Base-by-base conservation (phyloP, 2,797 vertebrate genomes). In the Diceros bicornis region DNA sequence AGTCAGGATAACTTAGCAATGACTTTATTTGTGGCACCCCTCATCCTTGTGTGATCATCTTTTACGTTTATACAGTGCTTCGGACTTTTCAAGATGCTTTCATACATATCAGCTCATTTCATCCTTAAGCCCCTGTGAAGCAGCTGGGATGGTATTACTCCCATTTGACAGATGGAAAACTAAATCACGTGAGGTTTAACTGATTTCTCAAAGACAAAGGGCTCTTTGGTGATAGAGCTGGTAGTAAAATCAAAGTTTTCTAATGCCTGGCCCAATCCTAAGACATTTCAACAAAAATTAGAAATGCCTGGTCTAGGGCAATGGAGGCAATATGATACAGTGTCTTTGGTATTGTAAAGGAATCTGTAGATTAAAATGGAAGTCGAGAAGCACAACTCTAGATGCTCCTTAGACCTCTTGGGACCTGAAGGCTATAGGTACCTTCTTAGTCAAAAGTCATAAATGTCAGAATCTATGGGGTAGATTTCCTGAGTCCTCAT, bases 261-360 rank as follows among this genome's bases (percentile, higher is more conserved):
- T 52, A 14, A 79, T 6, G 1, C 27, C 52, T 74, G 41, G 6
- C 61, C 66, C 34, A 89, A 57, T 94, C 75, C 74, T 72, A 59
- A 92, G 29, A 77, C 14, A 89, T 55, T 27, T 37, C 44, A 72
- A 57, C 37, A 95, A 86, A 95, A 52, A 34, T 66, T 77, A 85
- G 44, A 75, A 82, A 75, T 92, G 14, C 25, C 29, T 44, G 4
- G 5, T 55, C 12, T 57, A 50, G 23, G 50, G 34, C 34, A 55
- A 1, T 16, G 50, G 4, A 32, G 68, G 13, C 11, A 64, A 50
- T 25, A 29, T 14, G 14, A 44, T 62, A 21, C 2, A 50, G 10
- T 27, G 17, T 61, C 55, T 75, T 92, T 86, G 72, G 13, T 71
- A 66, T 77, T 50, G 11, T 55, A 57, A 77, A 92, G 18, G 16